These are phyloP conservation scores for Antitype chi DNA, from an alignment of 2,888 invertebrate genomes.

Conservation along the genomic window DNA sequence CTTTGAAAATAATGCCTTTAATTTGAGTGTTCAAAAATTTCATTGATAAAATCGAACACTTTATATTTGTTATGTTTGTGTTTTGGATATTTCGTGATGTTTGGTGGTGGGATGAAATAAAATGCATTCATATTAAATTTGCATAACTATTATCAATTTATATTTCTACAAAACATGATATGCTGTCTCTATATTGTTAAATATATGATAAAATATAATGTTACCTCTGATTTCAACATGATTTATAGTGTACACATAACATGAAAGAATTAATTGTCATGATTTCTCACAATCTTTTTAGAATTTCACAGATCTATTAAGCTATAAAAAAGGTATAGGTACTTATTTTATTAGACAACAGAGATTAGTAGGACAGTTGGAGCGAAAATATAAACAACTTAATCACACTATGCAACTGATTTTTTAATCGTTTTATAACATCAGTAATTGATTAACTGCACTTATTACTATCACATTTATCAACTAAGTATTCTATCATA, in stretches of 20 bases:
- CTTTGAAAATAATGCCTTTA: not conserved
- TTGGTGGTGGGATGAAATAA: constrained; percentile 44
- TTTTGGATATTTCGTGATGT: not conserved
- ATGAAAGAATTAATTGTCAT: constrained; percentile 77
- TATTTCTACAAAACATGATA: constrained; percentile 89
- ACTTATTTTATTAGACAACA: constrained; percentile 53
- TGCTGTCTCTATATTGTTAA: constrained; percentile 80
- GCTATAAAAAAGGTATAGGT: constrained; percentile 62
- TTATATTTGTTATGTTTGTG: not conserved
- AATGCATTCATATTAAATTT: constrained; percentile 64
- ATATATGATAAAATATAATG: constrained; percentile 82
- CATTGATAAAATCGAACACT: too few species aligned
- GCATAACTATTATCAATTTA: constrained; percentile 78
- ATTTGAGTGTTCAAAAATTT: not conserved
- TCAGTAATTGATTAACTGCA: constrained; percentile 51
- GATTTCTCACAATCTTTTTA: constrained; percentile 73
- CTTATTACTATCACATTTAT: constrained; percentile 69
- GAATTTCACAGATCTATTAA: constrained; percentile 81
- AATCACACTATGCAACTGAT: constrained; percentile 55
- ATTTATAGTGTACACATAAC: constrained; percentile 51
- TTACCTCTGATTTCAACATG: constrained; percentile 68
- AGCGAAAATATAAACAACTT: constrained; percentile 44
- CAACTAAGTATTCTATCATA: constrained; percentile 72
- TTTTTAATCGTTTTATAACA: constrained; percentile 52
- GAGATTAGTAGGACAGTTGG: constrained; percentile 52